Base-by-base conservation (phyloP, 2,113 vertebrate species). In the Dendropsophus ebraccatus region DNA sequence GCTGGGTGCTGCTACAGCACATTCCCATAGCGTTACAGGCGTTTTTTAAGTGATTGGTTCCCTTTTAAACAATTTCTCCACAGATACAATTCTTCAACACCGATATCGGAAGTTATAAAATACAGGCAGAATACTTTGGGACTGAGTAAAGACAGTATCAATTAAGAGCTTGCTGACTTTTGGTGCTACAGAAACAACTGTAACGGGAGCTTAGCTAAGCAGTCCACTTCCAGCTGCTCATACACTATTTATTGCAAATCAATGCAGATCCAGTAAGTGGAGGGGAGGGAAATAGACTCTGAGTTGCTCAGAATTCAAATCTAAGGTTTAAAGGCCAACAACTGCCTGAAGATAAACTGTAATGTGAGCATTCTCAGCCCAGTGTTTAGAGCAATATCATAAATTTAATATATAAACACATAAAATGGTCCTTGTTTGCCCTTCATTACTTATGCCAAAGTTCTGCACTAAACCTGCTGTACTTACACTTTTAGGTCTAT, bases 241-340 rank as follows among this genome's bases (percentile, higher is more conserved):
- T 87, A 81, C 78, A 81, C 85, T 87, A 87, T 87, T 87, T 87
- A 87, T 81, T 80, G 65, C 37, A 87, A 81, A 87, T 87, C 85
- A 60, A 87, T 74, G 78, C 50, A 87, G 37, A 81, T 81, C 23
- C 85, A 81, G 85, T 81, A 81, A 81, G 56, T 81, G 85, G 52
- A 74, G n/a, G 37, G 54, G 37, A 81, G 52, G 30, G 25, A 56
- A 50, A 74, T 60, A 32, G 70, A 58, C 19, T 74, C n/a, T 17
- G 9, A 60, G 23, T 58, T 75, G 35, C n/a, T 60, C 49, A 83
- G 70, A 83, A 58, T 74, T 56, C 37, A 70, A 54, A 28, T 21
- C 9, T 81, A 12, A 37, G 35, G 37, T 81, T 81, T 54, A 47
- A 81, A 86, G 76, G 62, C 25, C 16, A 73, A 73, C 65, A 80